Evolutionary conservation across 1,140 invertebrate species (phyloP).

Genomic region (roundworm (Caenorhabditis elegans)): WBcel235 BX284602.5:14115501-14116000

Average conservation of each 20-base stretch:
- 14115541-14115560: neutral
- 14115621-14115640: conserved; percentile 33
- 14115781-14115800: conserved; percentile 33
- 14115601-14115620: conserved; percentile 46
- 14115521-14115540: conserved; percentile 16
- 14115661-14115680: conserved; percentile 37
- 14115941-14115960: no score
- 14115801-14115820: conserved; percentile 36
- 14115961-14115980: no score
- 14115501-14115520: conserved; percentile 21
- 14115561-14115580: conserved; percentile 42
- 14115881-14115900: conserved; percentile 43
- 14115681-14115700: conserved; percentile 36
- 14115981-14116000: no score
- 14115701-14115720: conserved; percentile 39
- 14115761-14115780: neutral
- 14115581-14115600: conserved; percentile 44
- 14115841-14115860: conserved; percentile 40
- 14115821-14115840: neutral
- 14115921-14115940: no score
- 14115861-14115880: conserved; percentile 37
- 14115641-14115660: neutral
- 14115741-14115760: conserved; percentile 40
- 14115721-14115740: conserved; percentile 45
- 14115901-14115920: neutral